Percentiles rank a stretch among this genome's conserved stretches.
These are phyloP conservation scores for Marisa cornuarietis DNA, from an alignment of 1,140 invertebrate genomes.

Conservation along the genomic window DNA sequence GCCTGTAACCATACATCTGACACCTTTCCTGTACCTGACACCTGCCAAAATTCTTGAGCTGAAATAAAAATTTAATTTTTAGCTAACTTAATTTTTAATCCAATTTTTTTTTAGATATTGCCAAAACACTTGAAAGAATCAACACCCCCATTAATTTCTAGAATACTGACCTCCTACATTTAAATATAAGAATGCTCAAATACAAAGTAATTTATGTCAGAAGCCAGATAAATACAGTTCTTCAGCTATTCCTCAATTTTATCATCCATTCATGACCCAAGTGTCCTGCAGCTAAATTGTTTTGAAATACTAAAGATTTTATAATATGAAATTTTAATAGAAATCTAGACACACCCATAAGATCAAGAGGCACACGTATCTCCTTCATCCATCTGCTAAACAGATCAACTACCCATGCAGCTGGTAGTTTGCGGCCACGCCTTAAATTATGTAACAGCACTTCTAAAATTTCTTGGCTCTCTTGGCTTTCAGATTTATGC, in stretches of 20 bases:
- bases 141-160: no score
- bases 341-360: background rate
- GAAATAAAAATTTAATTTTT: background rate
- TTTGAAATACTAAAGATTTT: background rate
- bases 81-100: no score
- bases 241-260: no score
- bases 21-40: background rate
- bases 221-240: no score
- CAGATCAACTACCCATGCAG: background rate
- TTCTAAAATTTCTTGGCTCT: background rate
- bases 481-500: background rate
- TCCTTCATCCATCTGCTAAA: background rate
- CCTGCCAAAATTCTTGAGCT: conserved; percentile 28
- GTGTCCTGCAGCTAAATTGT: no score
- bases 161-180: no score
- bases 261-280: no score
- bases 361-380: background rate
- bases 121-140: no score
- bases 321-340: background rate
- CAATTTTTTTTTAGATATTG: no score
- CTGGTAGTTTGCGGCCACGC: background rate
- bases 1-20: conserved; percentile 19
- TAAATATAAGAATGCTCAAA: no score
- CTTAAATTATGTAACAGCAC: background rate
- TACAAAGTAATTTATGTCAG: no score